Evolutionary conservation across 2,113 vertebrate genomes (phyloP).

Genomic region (Heptranchias perlo): DNA sequence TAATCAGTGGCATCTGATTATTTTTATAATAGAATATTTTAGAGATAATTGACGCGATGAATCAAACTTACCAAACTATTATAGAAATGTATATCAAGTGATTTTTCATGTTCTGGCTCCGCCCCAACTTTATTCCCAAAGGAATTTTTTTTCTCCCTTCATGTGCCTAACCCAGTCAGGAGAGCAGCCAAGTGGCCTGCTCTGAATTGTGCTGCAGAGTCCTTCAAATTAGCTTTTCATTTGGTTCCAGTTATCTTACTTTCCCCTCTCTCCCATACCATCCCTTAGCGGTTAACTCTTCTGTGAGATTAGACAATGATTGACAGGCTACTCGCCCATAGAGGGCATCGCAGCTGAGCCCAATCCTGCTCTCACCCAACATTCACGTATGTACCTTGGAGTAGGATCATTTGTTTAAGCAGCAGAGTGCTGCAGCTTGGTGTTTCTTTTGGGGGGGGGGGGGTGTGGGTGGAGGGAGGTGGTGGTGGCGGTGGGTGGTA

Average conservation of each 20-base stretch:
- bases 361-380: not conserved
- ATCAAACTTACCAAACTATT: slow-evolving; percentile 8
- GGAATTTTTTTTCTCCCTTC: not conserved
- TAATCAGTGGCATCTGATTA: not conserved
- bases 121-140: not conserved
- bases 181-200: not conserved
- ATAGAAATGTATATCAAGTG: not conserved
- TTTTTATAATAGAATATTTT: slow-evolving; percentile 1
- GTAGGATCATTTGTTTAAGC: not conserved
- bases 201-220: not conserved
- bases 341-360: not conserved
- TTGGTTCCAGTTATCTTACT: not conserved
- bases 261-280: not conserved
- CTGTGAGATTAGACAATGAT: too few species aligned
- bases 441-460: not conserved
- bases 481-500: too few species aligned
- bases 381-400: not conserved
- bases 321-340: not conserved
- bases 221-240: not conserved
- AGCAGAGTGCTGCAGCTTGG: not conserved
- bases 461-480: too few species aligned
- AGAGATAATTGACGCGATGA: not conserved
- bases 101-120: not conserved
- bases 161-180: not conserved
- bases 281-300: not conserved